Conservation (phyloP, 2,113 vertebrate species). For the Channa maculata region DNA sequence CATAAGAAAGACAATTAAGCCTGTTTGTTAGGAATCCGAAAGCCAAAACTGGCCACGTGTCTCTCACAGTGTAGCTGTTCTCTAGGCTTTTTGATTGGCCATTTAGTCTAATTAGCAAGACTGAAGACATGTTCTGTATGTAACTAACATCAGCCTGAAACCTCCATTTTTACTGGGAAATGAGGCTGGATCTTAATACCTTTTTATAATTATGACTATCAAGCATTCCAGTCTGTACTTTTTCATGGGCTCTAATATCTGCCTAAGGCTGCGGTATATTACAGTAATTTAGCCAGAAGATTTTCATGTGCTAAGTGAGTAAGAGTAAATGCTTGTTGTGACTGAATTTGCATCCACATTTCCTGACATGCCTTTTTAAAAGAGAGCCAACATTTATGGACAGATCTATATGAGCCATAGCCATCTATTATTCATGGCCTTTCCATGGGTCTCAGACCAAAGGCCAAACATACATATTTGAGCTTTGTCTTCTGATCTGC, state of each 20-base stretch:
- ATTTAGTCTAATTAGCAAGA: too few relatives aligned
- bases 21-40: too few relatives aligned
- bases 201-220: not conserved
- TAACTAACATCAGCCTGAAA: too few relatives aligned
- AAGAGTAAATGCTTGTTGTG: not conserved
- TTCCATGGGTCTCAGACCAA: constrained; percentile 52
- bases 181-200: too few relatives aligned
- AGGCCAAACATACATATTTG: constrained; percentile 67
- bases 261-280: not conserved
- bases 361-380: not conserved
- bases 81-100: too few relatives aligned
- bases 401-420: constrained; percentile 36
- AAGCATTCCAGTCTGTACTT: not conserved
- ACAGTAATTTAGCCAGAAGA: not conserved
- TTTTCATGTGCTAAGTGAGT: not conserved
- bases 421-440: constrained; percentile 60
- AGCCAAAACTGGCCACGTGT: too few relatives aligned
- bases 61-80: too few relatives aligned
- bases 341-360: not conserved
- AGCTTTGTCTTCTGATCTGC: constrained; percentile 40
- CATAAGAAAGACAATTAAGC: too few relatives aligned
- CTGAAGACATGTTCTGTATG: too few relatives aligned
- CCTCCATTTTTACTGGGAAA: too few relatives aligned
- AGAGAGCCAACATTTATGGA: constrained; percentile 7
- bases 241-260: constrained; percentile 22